Evolutionary conservation across 1,140 invertebrate species (phyloP).

Genomic region (Pseudobourletiella spinata): DNA sequence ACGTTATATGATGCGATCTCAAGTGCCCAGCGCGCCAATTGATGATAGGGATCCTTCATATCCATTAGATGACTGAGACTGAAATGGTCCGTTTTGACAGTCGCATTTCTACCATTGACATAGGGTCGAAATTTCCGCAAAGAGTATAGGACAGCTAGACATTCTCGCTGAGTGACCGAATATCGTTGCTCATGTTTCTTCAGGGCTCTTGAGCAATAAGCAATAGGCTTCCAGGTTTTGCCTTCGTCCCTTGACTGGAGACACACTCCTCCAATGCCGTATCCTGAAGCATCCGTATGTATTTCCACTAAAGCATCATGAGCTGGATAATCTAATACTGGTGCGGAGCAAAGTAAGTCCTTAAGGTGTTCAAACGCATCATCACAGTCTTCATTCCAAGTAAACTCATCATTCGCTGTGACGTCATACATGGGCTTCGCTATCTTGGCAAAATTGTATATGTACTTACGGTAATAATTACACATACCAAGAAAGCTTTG

Average conservation of each 20-base stretch:
- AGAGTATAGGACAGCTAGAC: slow-evolving; percentile 40
- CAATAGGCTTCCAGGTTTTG: background rate
- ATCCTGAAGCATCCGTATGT: slow-evolving; percentile 35
- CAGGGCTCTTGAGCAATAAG: background rate
- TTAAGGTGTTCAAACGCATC: slow-evolving; percentile 41
- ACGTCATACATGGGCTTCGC: slow-evolving; percentile 19
- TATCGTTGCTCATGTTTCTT: background rate
- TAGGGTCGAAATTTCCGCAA: slow-evolving; percentile 40
- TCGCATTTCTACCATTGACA: slow-evolving; percentile 37
- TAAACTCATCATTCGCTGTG: slow-evolving; percentile 37
- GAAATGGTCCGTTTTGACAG: background rate
- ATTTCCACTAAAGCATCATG: slow-evolving; percentile 14
- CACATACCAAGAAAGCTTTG: background rate
- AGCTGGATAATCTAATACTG: slow-evolving; percentile 35
- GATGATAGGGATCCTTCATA: background rate
- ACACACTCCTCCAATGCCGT: slow-evolving; percentile 37
- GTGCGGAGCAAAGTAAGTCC: slow-evolving; percentile 26
- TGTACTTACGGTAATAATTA: slow-evolving; percentile 40
- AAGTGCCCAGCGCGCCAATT: background rate
- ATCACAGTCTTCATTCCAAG: slow-evolving; percentile 38
- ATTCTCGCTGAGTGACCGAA: slow-evolving; percentile 40
- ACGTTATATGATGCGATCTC: background rate
- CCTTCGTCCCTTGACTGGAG: slow-evolving; percentile 34
- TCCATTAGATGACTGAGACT: background rate
- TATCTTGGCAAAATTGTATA: slow-evolving; percentile 34